Evolutionary conservation across 2,888 invertebrate species (phyloP).

Genomic region (Sepioteuthis lessoniana): DNA sequence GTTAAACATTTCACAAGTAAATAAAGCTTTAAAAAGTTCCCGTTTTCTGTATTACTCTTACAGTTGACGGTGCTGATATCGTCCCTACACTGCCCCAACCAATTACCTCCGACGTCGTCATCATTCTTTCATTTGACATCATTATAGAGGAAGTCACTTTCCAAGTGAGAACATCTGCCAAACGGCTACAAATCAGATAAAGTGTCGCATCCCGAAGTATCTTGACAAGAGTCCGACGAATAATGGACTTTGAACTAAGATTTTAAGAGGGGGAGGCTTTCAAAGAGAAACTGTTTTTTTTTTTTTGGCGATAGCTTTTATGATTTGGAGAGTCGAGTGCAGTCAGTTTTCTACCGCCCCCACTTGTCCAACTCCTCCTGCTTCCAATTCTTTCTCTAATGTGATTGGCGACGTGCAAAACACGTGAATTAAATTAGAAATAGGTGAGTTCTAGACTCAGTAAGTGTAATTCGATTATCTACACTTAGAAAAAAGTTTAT

Average conservation of each 20-base stretch:
- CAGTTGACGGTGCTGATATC: background rate
- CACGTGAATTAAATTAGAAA: background rate
- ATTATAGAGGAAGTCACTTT: background rate
- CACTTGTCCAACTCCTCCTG: background rate
- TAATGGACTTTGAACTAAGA: background rate
- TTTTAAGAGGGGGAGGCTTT: background rate
- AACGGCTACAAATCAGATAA: background rate
- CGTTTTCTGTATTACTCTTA: background rate
- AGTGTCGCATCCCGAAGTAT: background rate
- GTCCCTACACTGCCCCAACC: background rate
- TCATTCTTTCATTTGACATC: background rate
- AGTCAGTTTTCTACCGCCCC: background rate
- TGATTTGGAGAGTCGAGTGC: too few species aligned
- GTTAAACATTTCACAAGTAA: background rate
- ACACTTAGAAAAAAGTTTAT: background rate
- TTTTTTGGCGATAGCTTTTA: too few species aligned
- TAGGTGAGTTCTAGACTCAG: background rate
- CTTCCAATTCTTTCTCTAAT: background rate
- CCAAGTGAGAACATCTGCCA: background rate
- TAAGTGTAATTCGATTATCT: background rate
- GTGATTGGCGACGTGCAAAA: background rate
- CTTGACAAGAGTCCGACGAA: background rate
- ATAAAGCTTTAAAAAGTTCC: background rate
- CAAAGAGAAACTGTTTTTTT: background rate
- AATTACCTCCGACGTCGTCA: background rate